These are phyloP conservation scores for Pachyrhynchus sulphureomaculatus DNA, from an alignment of 1,140 invertebrate species.

Conservation along the genomic window DNA sequence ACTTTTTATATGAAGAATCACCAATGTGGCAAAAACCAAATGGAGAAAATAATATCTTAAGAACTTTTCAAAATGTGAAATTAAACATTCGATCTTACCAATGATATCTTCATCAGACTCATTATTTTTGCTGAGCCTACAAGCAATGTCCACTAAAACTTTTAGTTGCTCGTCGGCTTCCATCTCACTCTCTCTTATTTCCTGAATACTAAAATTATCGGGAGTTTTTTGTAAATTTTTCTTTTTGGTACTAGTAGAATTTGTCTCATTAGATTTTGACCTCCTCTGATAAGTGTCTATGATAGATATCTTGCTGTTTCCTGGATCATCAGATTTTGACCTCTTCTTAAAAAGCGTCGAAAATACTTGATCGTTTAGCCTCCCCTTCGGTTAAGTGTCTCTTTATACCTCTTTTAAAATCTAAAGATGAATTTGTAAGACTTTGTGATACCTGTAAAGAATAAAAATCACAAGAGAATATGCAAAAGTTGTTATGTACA, in stretches of 20 bases:
- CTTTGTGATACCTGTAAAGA: constrained; percentile 23
- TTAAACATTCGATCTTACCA: too few relatives aligned
- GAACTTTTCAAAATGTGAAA: too few relatives aligned
- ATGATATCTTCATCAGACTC: not conserved
- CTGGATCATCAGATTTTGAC: constrained; percentile 20
- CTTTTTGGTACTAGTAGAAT: not conserved
- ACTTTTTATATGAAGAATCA: too few relatives aligned
- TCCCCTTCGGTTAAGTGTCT: constrained; percentile 34
- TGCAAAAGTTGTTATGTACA: too few relatives aligned
- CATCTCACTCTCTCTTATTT: constrained; percentile 2
- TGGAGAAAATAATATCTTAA: too few relatives aligned
- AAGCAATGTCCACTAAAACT: constrained; percentile 24
- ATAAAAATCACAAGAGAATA: too few relatives aligned
- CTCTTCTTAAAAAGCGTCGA: constrained; percentile 37
- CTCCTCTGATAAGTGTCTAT: constrained; percentile 36
- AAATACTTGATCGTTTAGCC: constrained; percentile 25
- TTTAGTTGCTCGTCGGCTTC: constrained; percentile 25
- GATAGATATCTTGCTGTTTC: too few relatives aligned
- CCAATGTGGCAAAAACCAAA: too few relatives aligned
- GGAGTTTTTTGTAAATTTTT: not conserved
- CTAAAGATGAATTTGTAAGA: constrained; percentile 17
- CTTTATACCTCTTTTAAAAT: constrained; percentile 33
- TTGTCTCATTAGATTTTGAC: constrained; percentile 16
- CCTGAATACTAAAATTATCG: not conserved
- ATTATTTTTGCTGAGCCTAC: constrained; percentile 15